Evolutionary conservation across 1,140 invertebrate species (phyloP).

Genomic region (Oncopodura yosiiana): DNA sequence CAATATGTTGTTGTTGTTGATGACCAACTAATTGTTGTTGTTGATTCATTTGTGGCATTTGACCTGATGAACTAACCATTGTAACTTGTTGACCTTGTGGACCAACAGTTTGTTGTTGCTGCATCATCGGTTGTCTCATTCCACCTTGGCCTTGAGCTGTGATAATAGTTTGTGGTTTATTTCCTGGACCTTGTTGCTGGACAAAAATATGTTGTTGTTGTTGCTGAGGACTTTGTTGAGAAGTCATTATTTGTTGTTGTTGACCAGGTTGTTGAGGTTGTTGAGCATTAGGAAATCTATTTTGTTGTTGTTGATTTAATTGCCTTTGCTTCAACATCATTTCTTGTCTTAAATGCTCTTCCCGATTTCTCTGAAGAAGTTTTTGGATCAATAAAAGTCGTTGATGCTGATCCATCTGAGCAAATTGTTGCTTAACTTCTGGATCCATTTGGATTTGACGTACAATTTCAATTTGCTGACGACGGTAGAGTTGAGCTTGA

Average conservation of each 20-base stretch:
- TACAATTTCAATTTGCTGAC: constrained; percentile 30
- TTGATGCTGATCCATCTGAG: constrained; percentile 29
- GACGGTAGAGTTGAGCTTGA: background rate
- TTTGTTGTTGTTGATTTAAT: background rate
- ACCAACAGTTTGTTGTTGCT: background rate
- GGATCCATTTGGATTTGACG: constrained; percentile 31
- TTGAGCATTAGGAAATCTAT: no score
- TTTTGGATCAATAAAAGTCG: constrained; percentile 29
- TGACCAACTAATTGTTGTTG: no score
- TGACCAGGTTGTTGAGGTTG: background rate
- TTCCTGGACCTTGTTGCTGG: background rate
- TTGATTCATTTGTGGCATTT: no score
- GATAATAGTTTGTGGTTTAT: background rate
- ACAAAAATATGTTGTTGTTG: background rate
- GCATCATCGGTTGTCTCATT: background rate
- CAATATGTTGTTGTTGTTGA: constrained; percentile 8
- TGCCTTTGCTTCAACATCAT: constrained; percentile 29
- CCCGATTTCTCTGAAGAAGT: constrained; percentile 30
- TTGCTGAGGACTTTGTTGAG: background rate
- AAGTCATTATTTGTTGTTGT: background rate
- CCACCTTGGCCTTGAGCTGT: background rate
- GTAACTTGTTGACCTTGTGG: background rate
- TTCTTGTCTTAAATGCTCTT: constrained; percentile 23
- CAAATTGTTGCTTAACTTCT: constrained; percentile 28
- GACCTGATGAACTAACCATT: no score